Conservation (phyloP, 2,113 vertebrate genomes). For the Craseonycteris thonglongyai region DNA sequence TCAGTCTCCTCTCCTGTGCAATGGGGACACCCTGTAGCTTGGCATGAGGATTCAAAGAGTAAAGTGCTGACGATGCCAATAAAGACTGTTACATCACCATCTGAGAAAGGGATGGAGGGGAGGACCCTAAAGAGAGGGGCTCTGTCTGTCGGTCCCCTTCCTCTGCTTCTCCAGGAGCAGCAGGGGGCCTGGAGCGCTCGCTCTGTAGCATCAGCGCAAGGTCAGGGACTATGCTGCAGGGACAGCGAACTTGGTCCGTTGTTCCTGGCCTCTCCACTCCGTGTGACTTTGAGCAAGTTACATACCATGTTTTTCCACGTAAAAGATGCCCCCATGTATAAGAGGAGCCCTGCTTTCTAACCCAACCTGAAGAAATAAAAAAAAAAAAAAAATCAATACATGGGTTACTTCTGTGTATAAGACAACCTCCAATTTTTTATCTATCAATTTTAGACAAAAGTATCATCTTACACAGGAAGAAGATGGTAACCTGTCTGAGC, state of each 20-base stretch:
- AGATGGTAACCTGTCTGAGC: not conserved
- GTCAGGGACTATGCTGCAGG: not conserved
- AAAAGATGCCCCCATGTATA: no score
- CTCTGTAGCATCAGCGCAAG: no score
- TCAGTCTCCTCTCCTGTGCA: not conserved
- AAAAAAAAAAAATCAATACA: no score
- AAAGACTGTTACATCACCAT: not conserved
- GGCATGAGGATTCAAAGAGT: rapidly evolving
- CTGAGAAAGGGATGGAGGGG: not conserved
- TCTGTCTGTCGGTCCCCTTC: not conserved
- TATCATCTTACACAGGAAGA: no score
- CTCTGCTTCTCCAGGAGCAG: not conserved
- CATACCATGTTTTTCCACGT: no score
- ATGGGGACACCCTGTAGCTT: no score
- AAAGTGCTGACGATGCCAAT: not conserved
- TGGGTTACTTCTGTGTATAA: no score
- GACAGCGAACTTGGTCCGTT: not conserved
- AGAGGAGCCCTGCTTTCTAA: no score
- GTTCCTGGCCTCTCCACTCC: not conserved
- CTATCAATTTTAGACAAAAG: no score
- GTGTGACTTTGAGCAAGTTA: not conserved
- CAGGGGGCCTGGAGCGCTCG: not conserved
- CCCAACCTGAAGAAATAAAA: no score
- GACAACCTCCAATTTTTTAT: no score
- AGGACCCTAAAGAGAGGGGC: not conserved